Conservation (phyloP, 2,888 invertebrate species). For the Stegophylla sp. region DNA sequence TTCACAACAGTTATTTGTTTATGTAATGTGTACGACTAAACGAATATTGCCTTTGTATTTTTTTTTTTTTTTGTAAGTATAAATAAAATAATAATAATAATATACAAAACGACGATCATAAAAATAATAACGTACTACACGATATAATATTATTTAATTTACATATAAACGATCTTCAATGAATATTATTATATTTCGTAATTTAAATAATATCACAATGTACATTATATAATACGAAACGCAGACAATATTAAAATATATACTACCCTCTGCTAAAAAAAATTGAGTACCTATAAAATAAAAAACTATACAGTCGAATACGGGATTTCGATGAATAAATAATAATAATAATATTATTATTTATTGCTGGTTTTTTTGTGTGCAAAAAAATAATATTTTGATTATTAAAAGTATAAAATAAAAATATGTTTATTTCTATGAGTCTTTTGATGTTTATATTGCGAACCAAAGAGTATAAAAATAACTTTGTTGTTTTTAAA, state of each 20-base stretch:
- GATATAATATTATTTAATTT: too few species aligned
- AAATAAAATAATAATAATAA: too few species aligned
- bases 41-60: too few species aligned
- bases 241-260: background rate
- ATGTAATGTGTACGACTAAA: too few species aligned
- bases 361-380: too few species aligned
- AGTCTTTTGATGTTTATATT: slow-evolving; percentile 1
- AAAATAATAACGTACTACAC: too few species aligned
- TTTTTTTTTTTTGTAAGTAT: too few species aligned
- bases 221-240: too few species aligned
- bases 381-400: background rate
- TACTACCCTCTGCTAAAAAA: background rate
- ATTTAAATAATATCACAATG: too few species aligned
- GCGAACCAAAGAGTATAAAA: background rate
- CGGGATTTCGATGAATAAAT: background rate
- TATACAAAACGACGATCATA: too few species aligned
- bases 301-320: background rate
- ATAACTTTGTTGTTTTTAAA: background rate
- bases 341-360: background rate
- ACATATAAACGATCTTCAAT: too few species aligned
- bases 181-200: too few species aligned
- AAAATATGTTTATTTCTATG: background rate
- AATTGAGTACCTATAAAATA: background rate
- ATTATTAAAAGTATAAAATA: background rate
- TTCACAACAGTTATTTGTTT: background rate